Base-by-base conservation (phyloP, 2,113 vertebrate genomes). In the Lepus europaeus region DNA sequence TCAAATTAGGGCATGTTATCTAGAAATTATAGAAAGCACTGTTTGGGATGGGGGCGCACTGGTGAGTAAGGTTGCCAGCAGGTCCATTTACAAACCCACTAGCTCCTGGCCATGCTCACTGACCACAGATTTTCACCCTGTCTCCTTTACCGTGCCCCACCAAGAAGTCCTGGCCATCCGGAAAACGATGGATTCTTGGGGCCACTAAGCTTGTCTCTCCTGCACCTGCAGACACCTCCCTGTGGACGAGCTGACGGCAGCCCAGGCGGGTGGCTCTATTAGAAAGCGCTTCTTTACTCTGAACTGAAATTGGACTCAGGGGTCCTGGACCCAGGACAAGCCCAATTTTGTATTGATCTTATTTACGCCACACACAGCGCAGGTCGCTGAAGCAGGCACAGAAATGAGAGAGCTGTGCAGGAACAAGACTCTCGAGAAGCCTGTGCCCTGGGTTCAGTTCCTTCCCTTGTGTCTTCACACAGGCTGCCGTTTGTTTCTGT, bases 1-100 rank as follows among this genome's bases (percentile, higher is more conserved):
- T 97, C 97, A 97, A 98, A 98, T 98, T 95, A 98, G 85, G 95
- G 89, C 97, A 97, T 97, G 98, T 98, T 97, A 98, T 96, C 95
- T 93, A 97, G 96, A 91, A 94, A 96, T 98, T 96, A 96, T 95
- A 97, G 97, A 98, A 97, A 98, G 98, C 90, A 80, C 83, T 95
- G 97, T 97, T 97, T 97, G 97, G 95, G 95, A 72, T 94, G 77
- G 90, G 59, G 87, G 93, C 94, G 53, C 76, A 9, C 85, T 69
- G 51, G 74, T 72, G 66, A 93, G 81, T 83, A 66, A 68, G 77
- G 69, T 31, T 83, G 90, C 73, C 66, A 82, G 64, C 45, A 74
- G 56, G 33, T 88, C 93, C 83, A 14, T 86, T 96, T 93, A 93
- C 51, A 93, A 64, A 88, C 51, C 25, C 4, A 4, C 64, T 56